phyloP scores from a whole-genome alignment of 2,113 vertebrate genomes.

The Ceyx cyanopectus region DNA sequence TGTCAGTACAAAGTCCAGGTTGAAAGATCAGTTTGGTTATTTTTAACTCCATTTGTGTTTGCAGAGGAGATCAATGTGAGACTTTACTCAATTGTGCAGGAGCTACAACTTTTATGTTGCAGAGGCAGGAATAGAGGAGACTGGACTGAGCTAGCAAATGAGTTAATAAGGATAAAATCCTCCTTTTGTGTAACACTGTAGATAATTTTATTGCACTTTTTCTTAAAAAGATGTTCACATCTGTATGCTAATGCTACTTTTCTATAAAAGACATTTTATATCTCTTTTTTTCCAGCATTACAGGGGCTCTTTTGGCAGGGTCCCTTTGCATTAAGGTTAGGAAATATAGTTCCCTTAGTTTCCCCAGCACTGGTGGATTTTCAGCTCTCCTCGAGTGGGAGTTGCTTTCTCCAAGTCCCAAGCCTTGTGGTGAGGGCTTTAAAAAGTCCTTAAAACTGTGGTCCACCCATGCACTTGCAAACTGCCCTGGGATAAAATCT shows the following conservation, averaged over 20 bases:
- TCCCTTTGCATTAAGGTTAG: not conserved
- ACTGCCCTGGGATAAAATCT: not conserved
- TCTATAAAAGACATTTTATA: not conserved
- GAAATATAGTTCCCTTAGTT: not conserved
- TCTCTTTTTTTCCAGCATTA: not conserved
- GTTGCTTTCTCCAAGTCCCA: not conserved
- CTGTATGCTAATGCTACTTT: not conserved
- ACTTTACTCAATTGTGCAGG: not conserved
- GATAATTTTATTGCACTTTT: not conserved
- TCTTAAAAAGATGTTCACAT: not conserved
- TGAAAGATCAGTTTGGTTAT: not conserved
- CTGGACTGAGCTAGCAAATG: not conserved
- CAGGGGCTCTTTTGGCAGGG: not conserved
- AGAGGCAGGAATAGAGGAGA: not conserved
- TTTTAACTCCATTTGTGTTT: not conserved
- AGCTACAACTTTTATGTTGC: not conserved
- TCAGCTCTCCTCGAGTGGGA: not conserved
- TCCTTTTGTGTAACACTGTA: not conserved
- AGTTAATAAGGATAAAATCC: not conserved
- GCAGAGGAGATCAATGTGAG: not conserved
- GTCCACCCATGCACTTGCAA: not conserved
- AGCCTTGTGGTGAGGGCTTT: not conserved
- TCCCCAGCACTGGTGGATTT: accelerated
- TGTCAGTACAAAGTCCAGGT: not conserved
- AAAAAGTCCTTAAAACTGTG: not conserved